Evolutionary conservation across 2,888 invertebrate species (phyloP), one percentile per base, ranked within the genome.

Genomic region (Neoitamus cyanurus): DNA sequence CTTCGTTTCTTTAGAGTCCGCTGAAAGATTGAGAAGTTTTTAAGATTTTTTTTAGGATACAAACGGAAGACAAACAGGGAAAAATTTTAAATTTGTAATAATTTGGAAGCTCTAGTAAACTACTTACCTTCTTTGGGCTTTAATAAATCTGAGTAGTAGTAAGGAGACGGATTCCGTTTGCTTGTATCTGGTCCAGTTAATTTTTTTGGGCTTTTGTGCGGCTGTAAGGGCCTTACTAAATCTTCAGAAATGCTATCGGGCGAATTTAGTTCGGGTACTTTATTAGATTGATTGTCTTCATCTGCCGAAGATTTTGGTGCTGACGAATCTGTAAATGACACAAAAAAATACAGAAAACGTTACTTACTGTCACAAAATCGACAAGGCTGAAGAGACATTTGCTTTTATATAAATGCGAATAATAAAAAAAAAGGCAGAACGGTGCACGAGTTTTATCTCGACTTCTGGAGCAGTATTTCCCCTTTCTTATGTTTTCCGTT

Each of bases 81-180:
- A n/a, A n/a, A n/a, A n/a, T 37, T 11, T 37, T 37, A 9, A 6
- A 9, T 7, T 37, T 5, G 7, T 48, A 15, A 6, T 48, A 28
- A 42, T 25, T 77, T 34, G n/a, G 72, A 48, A 48, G 6, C 48
- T 31, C 48, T 6, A 48, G 1, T 70, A 28, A 30, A 70, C 11
- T 15, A 36, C 69, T 86, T 85, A 13, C 87, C 87, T 83, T 89
- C 89, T 86, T 89, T 89, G 25, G 89, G 90, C 88, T 94, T 93
- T 86, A 95, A 94, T 83, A 96, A 91, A 89, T 96, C 96, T 0
- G 95, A 95, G 93, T 96, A 96, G 88, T 96, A 96, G 89, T 96
- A 96, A 0, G 96, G 96, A 84, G 96, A 96, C 11, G 96, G 96
- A 89, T 96, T 95, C 42, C 95, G 93, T 89, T 93, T 93, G 85